Evolutionary conservation across 37 sponge, comb jelly and placozoan genomes (phyloP).

Genomic region (Eunapius fragilis): DNA sequence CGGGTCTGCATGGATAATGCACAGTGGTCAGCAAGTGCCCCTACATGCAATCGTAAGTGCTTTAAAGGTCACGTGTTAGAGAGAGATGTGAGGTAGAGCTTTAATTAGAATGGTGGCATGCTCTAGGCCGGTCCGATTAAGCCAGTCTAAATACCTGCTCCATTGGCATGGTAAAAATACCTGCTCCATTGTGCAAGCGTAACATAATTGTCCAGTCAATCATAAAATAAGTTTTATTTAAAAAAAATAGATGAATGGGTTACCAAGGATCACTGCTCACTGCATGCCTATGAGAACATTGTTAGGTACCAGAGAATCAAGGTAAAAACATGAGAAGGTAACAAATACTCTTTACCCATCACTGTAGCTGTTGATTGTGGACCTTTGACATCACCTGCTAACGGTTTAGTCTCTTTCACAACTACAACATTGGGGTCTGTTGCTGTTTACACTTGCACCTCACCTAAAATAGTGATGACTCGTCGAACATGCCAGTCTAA

Average conservation of each 20-base stretch:
- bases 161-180: too few relatives aligned
- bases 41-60: slow-evolving; percentile 59
- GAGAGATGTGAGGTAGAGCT: too few relatives aligned
- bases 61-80: neutral
- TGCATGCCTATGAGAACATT: neutral
- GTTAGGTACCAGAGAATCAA: neutral
- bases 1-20: slow-evolving; percentile 47
- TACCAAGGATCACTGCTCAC: neutral
- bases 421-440: slow-evolving; percentile 19
- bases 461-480: slow-evolving; percentile 27
- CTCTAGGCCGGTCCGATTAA: too few relatives aligned
- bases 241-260: too few relatives aligned
- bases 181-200: too few relatives aligned
- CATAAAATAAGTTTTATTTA: too few relatives aligned
- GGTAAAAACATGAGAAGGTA: neutral
- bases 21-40: slow-evolving; percentile 54
- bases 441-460: slow-evolving; percentile 48
- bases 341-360: neutral
- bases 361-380: slow-evolving; percentile 49
- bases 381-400: slow-evolving; percentile 10
- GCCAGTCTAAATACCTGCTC: too few relatives aligned
- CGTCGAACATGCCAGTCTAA: neutral
- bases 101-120: too few relatives aligned
- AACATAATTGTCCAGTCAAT: too few relatives aligned
- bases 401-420: too few relatives aligned